Percentiles rank a stretch among this genome's conserved stretches.
Conservation (phyloP, 2,797 vertebrate species). For the Phrynocephalus vlangalii region DNA sequence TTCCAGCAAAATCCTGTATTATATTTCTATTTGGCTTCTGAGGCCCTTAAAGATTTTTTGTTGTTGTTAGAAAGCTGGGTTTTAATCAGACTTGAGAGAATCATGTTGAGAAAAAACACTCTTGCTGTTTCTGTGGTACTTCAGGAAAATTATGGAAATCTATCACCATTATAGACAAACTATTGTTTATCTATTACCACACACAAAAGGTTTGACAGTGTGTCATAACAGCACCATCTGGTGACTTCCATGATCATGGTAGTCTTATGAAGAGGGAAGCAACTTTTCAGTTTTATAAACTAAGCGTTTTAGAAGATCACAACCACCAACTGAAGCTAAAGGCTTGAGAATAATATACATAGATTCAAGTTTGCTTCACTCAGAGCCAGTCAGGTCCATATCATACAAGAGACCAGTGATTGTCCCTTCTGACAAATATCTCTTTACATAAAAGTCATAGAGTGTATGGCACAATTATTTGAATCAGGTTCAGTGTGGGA, state of each 20-base stretch:
- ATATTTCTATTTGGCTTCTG: not conserved
- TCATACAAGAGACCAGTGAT: not conserved
- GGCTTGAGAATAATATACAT: not conserved
- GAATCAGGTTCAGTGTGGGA: not conserved
- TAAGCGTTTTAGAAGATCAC: not conserved
- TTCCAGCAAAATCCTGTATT: not conserved
- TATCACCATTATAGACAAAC: not conserved
- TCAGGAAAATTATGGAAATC: slow-evolving; percentile 13
- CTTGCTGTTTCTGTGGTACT: not conserved
- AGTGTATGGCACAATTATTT: not conserved
- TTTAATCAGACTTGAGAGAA: not conserved
- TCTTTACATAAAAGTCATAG: not conserved
- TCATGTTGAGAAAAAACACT: not conserved
- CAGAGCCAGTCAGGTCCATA: not conserved
- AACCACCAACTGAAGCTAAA: not conserved
- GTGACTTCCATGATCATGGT: not conserved
- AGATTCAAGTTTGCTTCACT: not conserved
- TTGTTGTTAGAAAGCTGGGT: not conserved
- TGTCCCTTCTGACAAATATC: not conserved
- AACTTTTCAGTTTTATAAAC: not conserved
- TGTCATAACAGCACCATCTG: slow-evolving; percentile 15
- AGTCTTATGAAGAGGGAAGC: not conserved
- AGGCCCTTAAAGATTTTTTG: not conserved
- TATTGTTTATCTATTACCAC: not conserved
- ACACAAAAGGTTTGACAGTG: not conserved